These are phyloP conservation scores for Poecile atricapillus DNA, from an alignment of 2,113 vertebrate genomes.

Conservation along the genomic window DNA sequence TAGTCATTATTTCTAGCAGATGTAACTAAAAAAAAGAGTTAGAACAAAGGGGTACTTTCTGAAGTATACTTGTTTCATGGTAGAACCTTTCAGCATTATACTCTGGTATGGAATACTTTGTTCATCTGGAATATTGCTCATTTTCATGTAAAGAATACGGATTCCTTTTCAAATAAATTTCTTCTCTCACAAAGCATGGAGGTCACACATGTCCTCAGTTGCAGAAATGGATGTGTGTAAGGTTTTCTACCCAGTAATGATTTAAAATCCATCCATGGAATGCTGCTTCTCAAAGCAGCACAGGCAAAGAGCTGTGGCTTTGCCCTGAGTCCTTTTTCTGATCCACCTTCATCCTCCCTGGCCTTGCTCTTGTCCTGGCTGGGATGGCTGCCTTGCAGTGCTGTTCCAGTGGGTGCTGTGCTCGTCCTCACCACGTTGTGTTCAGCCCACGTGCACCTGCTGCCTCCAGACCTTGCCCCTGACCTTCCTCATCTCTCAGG, in stretches of 20 bases:
- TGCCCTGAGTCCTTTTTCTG: background rate
- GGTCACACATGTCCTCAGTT: background rate
- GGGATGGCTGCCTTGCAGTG: background rate
- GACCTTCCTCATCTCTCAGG: background rate
- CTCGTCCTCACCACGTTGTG: fast-evolving
- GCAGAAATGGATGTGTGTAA: background rate
- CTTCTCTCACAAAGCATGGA: background rate
- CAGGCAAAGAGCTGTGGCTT: background rate
- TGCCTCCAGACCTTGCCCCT: background rate
- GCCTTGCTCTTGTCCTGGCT: fast-evolving
- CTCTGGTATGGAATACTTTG: background rate
- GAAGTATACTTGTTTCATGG: background rate
- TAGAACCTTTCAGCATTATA: background rate
- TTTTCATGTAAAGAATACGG: background rate
- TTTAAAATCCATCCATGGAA: background rate
- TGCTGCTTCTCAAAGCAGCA: background rate
- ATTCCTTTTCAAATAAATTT: background rate
- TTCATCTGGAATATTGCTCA: background rate
- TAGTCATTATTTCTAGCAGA: conserved; percentile 70
- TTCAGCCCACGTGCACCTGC: background rate
- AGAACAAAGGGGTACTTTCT: background rate
- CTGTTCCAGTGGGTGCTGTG: background rate
- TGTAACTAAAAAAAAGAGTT: background rate
- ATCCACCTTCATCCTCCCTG: background rate
- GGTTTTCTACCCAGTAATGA: background rate